Evolutionary conservation across 2,888 invertebrate genomes (phyloP), one percentile per base, ranked within the genome.

Genomic region (Agrochola circellaris): DNA sequence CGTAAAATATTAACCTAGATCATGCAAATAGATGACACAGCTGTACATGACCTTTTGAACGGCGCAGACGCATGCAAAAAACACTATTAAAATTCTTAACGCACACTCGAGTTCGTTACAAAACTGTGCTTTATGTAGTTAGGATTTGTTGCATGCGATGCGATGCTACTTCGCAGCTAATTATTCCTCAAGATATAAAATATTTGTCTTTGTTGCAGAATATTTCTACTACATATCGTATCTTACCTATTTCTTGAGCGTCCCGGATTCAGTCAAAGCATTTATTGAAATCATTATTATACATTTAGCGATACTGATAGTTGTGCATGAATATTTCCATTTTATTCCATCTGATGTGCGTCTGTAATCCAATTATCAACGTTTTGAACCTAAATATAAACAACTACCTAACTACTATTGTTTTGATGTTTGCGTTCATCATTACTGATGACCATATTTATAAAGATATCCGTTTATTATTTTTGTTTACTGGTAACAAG

Each of bases 21-120:
- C 84, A 84, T 82, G 73, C 75, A 80, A 87, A 86, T 78, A 88
- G 83, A 87, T 88, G 88, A 87, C 88, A 87, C 73, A 73, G 79
- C 73, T 51, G 58, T 8, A n/a, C 73, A 48, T 86, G 87, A 88
- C 87, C 88, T 87, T 88, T 84, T 64, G 66, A 62, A 60, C 61
- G 73, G 73, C 75, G 72, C 83, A 82, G 74, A 45, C 77, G 75
- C 79, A 75, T 51, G 78, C 79, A 86, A 82, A 87, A 88, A 87
- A 85, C 75, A 71, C 51, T 83, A 84, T 88, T 89, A 79, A 86
- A 77, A 88, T 89, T 86, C 86, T 82, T 23, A 74, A 69, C 72
- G 80, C 80, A 85, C 79, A 77, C 75, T 76, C 65, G 74, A 26
- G 69, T 79, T 84, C 70, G 73, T 87, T 86, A 84, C 79, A 84